These are phyloP conservation scores for Echiichthys vipera DNA, from an alignment of 2,797 vertebrate genomes.

Conservation along the genomic window DNA sequence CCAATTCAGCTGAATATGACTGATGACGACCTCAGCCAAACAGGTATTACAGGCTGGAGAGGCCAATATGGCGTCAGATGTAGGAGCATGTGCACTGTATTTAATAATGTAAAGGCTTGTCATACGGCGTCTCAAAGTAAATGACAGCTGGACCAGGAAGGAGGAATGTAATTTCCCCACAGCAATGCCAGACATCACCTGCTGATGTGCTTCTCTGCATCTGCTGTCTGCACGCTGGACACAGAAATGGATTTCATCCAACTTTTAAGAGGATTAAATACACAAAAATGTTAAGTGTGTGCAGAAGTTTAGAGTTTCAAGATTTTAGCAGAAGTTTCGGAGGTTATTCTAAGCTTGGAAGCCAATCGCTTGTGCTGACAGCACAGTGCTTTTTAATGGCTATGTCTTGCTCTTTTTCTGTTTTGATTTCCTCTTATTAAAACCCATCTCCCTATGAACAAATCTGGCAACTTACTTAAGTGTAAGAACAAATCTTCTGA, in stretches of 20 bases:
- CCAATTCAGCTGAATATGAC: conserved; percentile 43
- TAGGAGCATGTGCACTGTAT: conserved; percentile 45
- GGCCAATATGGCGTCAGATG: conserved; percentile 63
- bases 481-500: too few species aligned
- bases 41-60: conserved; percentile 33
- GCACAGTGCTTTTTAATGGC: background rate
- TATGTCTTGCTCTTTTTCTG: background rate
- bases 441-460: rapidly evolving
- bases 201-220: conserved; percentile 50
- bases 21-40: conserved; percentile 65
- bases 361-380: background rate
- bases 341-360: background rate
- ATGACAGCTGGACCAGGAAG: conserved; percentile 53
- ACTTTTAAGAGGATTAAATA: conserved; percentile 46
- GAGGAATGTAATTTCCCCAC: conserved; percentile 57
- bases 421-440: background rate
- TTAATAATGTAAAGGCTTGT: conserved; percentile 70
- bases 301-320: background rate
- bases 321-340: background rate
- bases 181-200: conserved; percentile 46
- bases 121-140: conserved; percentile 59
- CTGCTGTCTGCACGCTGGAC: conserved; percentile 10
- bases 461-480: background rate
- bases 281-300: conserved; percentile 6
- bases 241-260: conserved; percentile 38